These are phyloP conservation scores for Myotis planiceps DNA, from an alignment of 2,797 vertebrate species.

Conservation along the genomic window DNA sequence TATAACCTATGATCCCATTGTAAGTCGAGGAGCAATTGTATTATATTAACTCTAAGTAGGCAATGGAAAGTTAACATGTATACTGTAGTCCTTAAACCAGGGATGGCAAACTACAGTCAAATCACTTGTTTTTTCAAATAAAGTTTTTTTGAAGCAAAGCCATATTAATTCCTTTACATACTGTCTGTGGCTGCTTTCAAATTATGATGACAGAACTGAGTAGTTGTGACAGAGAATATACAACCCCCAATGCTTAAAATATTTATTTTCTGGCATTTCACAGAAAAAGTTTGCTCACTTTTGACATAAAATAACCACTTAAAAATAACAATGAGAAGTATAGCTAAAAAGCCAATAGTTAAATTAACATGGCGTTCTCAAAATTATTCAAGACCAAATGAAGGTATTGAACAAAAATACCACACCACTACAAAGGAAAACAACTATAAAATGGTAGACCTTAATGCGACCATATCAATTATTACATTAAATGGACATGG, in stretches of 20 bases:
- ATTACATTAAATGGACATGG: neutral
- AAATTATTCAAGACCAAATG: slow-evolving; percentile 4
- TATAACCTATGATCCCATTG: neutral
- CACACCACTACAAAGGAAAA: neutral
- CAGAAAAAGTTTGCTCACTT: neutral
- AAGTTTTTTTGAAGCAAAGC: neutral
- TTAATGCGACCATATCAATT: neutral
- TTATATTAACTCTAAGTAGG: neutral
- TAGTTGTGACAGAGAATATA: neutral
- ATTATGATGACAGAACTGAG: neutral
- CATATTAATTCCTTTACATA: neutral
- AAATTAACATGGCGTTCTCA: slow-evolving; percentile 7
- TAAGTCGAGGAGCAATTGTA: neutral
- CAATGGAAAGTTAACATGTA: neutral
- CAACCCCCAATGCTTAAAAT: neutral
- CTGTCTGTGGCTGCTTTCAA: neutral
- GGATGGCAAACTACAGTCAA: neutral
- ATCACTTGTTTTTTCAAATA: neutral
- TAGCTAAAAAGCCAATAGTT: neutral
- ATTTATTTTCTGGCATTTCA: neutral
- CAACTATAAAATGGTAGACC: neutral
- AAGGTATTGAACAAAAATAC: neutral
- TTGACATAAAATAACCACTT: neutral
- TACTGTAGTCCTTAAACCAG: neutral
- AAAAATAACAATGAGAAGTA: slow-evolving; percentile 2